phyloP scores from a whole-genome alignment of 2,113 vertebrate species.

The Cavia porcellus region DNA sequence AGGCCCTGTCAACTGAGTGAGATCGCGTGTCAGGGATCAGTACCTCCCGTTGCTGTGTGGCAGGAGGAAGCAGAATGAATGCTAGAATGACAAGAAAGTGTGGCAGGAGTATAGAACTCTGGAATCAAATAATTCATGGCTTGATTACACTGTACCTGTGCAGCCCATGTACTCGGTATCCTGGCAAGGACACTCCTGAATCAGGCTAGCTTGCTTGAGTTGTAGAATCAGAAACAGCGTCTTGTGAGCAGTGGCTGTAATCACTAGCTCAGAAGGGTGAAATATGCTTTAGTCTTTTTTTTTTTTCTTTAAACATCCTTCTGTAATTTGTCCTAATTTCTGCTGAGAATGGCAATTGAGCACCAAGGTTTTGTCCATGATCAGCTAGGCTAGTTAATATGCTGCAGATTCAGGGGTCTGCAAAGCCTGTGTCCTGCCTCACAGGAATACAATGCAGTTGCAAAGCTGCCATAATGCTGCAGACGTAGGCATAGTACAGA shows the following conservation, averaged over 20 bases:
- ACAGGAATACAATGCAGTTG: background rate
- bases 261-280: background rate
- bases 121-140: background rate
- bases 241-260: background rate
- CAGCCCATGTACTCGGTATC: background rate
- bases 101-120: background rate
- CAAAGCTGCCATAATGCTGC: background rate
- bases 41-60: background rate
- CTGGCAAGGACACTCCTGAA: background rate
- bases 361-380: background rate
- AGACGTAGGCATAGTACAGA: background rate
- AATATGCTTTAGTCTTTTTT: background rate
- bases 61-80: conserved; percentile 19
- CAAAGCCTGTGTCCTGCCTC: background rate
- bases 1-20: background rate
- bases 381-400: background rate
- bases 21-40: background rate
- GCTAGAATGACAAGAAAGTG: background rate
- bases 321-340: background rate
- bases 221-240: background rate
- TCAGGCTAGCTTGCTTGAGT: background rate
- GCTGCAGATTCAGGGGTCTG: background rate
- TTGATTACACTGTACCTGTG: background rate
- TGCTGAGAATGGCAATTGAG: background rate
- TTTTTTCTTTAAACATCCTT: background rate